Percentiles rank a stretch among this genome's conserved stretches.
Evolutionary conservation across 2,797 vertebrate genomes (phyloP).

Genomic region (Tamandua tetradactyla): DNA sequence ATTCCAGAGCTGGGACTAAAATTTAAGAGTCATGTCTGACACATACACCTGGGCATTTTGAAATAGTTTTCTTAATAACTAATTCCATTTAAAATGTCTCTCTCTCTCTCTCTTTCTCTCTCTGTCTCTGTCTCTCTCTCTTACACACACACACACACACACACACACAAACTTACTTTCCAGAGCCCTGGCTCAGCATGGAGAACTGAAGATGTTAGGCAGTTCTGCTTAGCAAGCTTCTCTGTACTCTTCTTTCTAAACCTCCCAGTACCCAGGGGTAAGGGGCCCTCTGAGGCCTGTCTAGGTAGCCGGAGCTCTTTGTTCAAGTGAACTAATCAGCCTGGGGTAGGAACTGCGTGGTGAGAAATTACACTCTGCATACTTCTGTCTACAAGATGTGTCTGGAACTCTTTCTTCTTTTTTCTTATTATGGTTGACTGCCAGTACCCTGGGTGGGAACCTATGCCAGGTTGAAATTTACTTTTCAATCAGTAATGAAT

Average conservation of each 20-base stretch:
- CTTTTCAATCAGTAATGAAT: constrained; percentile 41
- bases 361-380: not conserved
- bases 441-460: constrained; percentile 2
- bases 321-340: constrained; percentile 14
- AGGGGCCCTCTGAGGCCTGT: constrained; percentile 46
- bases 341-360: not conserved
- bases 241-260: not conserved
- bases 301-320: constrained; percentile 32
- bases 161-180: not conserved
- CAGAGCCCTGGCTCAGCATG: not conserved
- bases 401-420: not conserved
- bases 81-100: not conserved
- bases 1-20: not conserved
- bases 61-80: not conserved
- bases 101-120: not conserved
- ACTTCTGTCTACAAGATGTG: not conserved
- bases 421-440: not conserved
- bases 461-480: not conserved
- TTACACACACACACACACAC: too few relatives aligned
- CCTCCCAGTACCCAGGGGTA: constrained; percentile 33
- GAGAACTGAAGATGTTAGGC: not conserved
- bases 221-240: not conserved
- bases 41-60: not conserved
- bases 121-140: too few relatives aligned
- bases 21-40: not conserved